Conservation (phyloP, 2,797 vertebrate species). For the Phyllotis vaccarum region DNA sequence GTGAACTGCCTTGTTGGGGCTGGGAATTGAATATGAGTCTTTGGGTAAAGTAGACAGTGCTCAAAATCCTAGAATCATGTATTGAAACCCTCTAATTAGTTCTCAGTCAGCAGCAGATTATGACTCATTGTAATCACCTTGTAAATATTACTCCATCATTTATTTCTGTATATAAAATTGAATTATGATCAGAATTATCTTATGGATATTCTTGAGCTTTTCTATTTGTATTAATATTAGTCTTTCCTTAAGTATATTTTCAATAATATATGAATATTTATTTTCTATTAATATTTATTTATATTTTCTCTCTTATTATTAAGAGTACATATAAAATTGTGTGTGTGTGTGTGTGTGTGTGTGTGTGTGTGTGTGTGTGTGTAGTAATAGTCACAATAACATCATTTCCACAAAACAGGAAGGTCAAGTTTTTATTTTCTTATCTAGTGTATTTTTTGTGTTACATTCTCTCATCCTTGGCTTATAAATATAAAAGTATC, state of each 20-base stretch:
- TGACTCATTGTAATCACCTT: not conserved
- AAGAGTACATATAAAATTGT: not conserved
- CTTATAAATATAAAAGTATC: not conserved
- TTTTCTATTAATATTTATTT: not conserved
- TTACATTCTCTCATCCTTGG: not conserved
- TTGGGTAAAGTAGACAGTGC: not conserved
- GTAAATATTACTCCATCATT: not conserved
- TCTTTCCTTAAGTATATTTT: not conserved
- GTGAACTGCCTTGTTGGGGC: too few relatives aligned
- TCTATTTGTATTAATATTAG: not conserved
- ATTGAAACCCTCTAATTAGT: not conserved
- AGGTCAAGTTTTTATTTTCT: not conserved
- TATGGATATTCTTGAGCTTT: not conserved
- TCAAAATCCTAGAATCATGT: not conserved
- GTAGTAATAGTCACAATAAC: too few relatives aligned
- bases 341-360: not conserved
- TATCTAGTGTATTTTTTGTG: not conserved
- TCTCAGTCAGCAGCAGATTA: not conserved
- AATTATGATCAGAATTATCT: not conserved
- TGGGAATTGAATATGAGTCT: too few relatives aligned
- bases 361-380: not conserved
- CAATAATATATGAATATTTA: not conserved
- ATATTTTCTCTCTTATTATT: not conserved
- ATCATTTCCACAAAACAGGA: not conserved
- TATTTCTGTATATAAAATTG: not conserved